Conservation (phyloP, 2,888 invertebrate species). For the Nemoura dubitans region DNA sequence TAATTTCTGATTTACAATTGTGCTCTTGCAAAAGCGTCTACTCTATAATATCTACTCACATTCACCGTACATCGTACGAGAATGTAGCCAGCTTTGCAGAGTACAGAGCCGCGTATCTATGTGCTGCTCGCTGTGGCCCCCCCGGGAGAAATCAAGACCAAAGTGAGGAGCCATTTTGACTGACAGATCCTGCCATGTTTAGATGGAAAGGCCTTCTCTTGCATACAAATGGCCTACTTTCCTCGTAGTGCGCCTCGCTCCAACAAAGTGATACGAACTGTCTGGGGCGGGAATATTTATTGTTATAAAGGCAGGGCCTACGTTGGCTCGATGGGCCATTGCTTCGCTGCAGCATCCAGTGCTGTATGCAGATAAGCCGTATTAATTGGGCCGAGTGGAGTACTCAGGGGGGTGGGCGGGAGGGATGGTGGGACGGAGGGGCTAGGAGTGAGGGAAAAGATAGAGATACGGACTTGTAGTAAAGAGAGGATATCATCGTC, state of each 20-base stretch:
- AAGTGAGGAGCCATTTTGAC: conserved; percentile 60
- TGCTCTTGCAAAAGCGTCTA: neutral
- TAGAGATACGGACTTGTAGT: conserved; percentile 47
- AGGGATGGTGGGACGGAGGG: conserved; percentile 40
- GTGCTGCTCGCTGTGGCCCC: conserved; percentile 53
- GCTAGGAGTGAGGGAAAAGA: conserved; percentile 44
- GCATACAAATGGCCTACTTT: conserved; percentile 62
- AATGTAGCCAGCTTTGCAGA: neutral
- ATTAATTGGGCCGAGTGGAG: conserved; percentile 52
- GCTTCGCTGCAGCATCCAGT: conserved; percentile 40
- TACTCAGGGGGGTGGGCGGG: conserved; percentile 20
- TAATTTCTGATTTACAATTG: conserved; percentile 49
- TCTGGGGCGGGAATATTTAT: conserved; percentile 51
- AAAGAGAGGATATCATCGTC: conserved; percentile 38
- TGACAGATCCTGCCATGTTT: conserved; percentile 62
- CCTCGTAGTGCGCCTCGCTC: conserved; percentile 54
- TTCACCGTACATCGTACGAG: neutral
- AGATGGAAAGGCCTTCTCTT: conserved; percentile 60
- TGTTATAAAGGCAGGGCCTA: conserved; percentile 52
- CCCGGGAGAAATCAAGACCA: conserved; percentile 57
- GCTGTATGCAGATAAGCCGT: conserved; percentile 53
- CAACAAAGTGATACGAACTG: conserved; percentile 51
- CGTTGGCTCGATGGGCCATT: conserved; percentile 48
- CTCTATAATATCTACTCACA: neutral
- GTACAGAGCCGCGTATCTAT: conserved; percentile 33